A percentile compares a stretch with the other conserved stretches of the same genome.
Evolutionary conservation across 2,888 invertebrate species (phyloP).

Genomic region (Ligdia adustata): DNA sequence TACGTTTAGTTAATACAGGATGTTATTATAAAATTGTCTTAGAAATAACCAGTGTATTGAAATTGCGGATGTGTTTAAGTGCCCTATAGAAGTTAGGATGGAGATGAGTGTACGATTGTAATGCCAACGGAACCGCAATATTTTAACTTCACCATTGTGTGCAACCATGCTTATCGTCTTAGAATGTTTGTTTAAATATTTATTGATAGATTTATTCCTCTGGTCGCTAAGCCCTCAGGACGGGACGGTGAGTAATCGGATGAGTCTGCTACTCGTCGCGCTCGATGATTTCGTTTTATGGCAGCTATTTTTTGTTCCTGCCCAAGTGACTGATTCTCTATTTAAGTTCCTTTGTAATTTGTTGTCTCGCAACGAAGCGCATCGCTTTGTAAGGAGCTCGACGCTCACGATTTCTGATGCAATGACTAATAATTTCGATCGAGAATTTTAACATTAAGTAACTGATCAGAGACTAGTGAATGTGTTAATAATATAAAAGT

Average conservation of each 20-base stretch:
- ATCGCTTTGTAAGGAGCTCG: conserved; percentile 26
- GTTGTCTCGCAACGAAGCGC: conserved; percentile 36
- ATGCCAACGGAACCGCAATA: conserved; percentile 62
- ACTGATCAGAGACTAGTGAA: conserved; percentile 9
- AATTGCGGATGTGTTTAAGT: conserved; percentile 35
- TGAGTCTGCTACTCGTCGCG: conserved; percentile 68
- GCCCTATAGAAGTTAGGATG: conserved; percentile 30
- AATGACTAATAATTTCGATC: conserved; percentile 33
- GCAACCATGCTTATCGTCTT: conserved; percentile 67
- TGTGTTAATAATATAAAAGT: conserved; percentile 28
- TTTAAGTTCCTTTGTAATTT: conserved; percentile 44
- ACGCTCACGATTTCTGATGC: conserved; percentile 28
- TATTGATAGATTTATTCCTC: conserved; percentile 74
- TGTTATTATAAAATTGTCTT: conserved; percentile 21
- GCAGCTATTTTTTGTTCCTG: conserved; percentile 59
- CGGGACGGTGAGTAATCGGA: conserved; percentile 74
- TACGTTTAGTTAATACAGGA: too few relatives aligned
- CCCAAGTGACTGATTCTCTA: conserved; percentile 55
- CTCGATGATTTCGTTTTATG: conserved; percentile 68
- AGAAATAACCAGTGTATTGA: conserved; percentile 31
- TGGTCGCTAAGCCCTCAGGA: conserved; percentile 54
- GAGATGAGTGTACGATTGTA: conserved; percentile 46
- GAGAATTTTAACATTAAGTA: conserved; percentile 18
- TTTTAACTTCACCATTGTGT: conserved; percentile 69
- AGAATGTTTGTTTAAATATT: conserved; percentile 66